These are phyloP conservation scores for Bettongia penicillata DNA, from an alignment of 2,113 vertebrate genomes.

Conservation along the genomic window DNA sequence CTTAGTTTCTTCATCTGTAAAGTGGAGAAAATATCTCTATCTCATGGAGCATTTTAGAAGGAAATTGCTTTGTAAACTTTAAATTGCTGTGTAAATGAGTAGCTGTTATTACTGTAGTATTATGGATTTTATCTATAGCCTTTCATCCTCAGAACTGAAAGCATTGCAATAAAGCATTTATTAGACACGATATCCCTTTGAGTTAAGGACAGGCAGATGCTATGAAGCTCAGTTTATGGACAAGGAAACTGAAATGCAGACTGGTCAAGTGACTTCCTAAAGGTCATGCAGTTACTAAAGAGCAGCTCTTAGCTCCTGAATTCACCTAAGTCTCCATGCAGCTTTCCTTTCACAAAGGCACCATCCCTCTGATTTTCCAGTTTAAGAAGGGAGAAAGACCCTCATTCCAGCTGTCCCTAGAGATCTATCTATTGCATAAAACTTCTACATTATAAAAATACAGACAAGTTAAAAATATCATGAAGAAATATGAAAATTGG, in stretches of 20 bases:
- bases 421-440: constrained; percentile 42
- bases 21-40: neutral
- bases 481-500: constrained; percentile 48
- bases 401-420: neutral
- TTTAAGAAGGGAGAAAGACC: constrained; percentile 26
- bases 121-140: neutral
- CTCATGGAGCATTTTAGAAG: neutral
- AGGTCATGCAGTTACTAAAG: neutral
- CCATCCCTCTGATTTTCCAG: neutral
- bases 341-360: neutral
- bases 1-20: neutral
- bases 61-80: neutral
- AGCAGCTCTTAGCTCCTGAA: neutral
- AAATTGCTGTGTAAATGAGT: neutral
- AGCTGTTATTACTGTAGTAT: neutral
- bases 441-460: constrained; percentile 49
- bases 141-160: constrained; percentile 29
- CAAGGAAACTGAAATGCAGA: neutral
- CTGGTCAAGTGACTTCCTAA: neutral
- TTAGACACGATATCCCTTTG: neutral
- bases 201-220: neutral
- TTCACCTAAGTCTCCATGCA: neutral
- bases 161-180: neutral
- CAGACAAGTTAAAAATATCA: constrained; percentile 54
- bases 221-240: neutral